Conservation (phyloP, 2,113 vertebrate genomes). For the Galbula dea region DNA sequence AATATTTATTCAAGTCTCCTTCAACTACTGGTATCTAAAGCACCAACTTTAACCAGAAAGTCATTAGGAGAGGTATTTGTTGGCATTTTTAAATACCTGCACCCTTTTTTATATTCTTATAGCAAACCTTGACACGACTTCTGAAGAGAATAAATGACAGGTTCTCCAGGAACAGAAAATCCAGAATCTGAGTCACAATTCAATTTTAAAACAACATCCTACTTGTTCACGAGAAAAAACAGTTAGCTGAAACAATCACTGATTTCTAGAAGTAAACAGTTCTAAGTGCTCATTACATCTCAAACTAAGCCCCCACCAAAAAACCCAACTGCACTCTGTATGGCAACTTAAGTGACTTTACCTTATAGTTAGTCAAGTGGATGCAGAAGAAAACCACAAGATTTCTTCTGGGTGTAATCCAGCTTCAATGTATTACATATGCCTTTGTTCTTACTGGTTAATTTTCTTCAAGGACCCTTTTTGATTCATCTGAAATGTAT, state of each 20-base stretch:
- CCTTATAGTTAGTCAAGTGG: not conserved
- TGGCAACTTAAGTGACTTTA: not conserved
- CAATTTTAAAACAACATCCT: not conserved
- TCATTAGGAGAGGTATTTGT: not conserved
- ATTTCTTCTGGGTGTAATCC: constrained; percentile 35
- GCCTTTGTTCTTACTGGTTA: not conserved
- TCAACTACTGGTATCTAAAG: not conserved
- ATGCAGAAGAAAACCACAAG: constrained; percentile 1
- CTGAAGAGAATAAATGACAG: not conserved
- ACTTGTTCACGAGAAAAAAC: not conserved
- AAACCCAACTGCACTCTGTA: not conserved
- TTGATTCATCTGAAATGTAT: not conserved
- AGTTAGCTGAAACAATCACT: not conserved
- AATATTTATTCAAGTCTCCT: not conserved
- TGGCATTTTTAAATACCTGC: not conserved
- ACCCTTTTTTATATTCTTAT: not conserved
- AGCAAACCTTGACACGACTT: not conserved
- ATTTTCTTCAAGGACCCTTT: not conserved
- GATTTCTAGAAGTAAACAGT: not conserved
- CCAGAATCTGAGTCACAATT: not conserved
- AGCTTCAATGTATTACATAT: not conserved
- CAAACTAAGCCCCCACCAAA: not conserved
- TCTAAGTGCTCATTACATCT: not conserved
- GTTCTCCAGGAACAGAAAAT: not conserved
- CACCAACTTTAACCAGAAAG: not conserved